A percentile compares a stretch with the other conserved stretches of the same genome.
Conservation (phyloP, 2,113 vertebrate genomes). For the Ellobius talpinus region DNA sequence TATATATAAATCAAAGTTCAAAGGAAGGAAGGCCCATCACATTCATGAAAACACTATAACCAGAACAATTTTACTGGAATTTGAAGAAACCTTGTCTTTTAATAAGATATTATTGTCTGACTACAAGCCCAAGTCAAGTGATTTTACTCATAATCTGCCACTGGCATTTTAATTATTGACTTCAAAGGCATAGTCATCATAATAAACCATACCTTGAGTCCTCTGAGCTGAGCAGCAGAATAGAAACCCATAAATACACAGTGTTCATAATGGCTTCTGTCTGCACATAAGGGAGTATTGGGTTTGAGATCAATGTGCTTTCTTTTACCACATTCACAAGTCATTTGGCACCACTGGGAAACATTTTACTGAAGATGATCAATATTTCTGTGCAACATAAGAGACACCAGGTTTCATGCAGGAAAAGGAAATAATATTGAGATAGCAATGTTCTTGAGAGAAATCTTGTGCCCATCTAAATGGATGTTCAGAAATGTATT, state of each 20-base stretch:
- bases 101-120: neutral
- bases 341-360: slow-evolving; percentile 73
- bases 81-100: slow-evolving; percentile 43
- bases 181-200: neutral
- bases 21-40: neutral
- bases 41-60: neutral
- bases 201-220: slow-evolving; percentile 29
- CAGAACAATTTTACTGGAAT: slow-evolving; percentile 47
- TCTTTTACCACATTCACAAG: slow-evolving; percentile 62
- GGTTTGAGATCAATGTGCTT: slow-evolving; percentile 75
- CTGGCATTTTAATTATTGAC: slow-evolving; percentile 51
- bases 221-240: slow-evolving; percentile 56
- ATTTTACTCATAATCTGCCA: slow-evolving; percentile 57
- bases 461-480: neutral
- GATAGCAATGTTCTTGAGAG: slow-evolving; percentile 12
- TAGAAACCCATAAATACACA: slow-evolving; percentile 75
- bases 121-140: slow-evolving; percentile 30
- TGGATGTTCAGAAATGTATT: neutral
- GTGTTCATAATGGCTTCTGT: slow-evolving; percentile 69
- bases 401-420: neutral
- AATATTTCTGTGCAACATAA: slow-evolving; percentile 63
- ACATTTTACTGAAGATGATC: slow-evolving; percentile 73
- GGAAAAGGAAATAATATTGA: neutral
- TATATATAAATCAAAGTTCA: neutral
- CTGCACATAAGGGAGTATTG: slow-evolving; percentile 41